phyloP scores from a whole-genome alignment of 2,888 invertebrate genomes.

The Monoplex corrugatus region DNA sequence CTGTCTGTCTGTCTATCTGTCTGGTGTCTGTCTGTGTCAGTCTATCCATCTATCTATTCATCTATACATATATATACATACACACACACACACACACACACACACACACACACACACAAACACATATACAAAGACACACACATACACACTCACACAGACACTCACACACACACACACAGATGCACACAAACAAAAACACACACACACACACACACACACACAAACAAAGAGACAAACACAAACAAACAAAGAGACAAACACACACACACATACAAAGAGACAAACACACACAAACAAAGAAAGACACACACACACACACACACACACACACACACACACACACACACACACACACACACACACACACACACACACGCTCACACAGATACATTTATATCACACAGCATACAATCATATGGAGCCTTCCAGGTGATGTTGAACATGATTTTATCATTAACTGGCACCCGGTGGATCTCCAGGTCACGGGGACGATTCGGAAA shows the following conservation, averaged over 20 bases:
- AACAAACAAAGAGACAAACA: neutral
- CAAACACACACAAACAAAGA: neutral
- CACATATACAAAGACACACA: neutral
- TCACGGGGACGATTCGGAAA: conserved; percentile 28
- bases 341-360: neutral
- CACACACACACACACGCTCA: neutral
- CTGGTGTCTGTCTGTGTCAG: too few relatives aligned
- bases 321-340: neutral
- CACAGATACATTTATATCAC: neutral
- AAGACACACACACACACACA: neutral
- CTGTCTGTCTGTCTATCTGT: too few relatives aligned
- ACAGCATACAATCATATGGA: conserved; percentile 29
- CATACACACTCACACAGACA: neutral
- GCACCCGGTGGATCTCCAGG: neutral
- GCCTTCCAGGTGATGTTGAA: conserved; percentile 44
- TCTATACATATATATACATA: neutral
- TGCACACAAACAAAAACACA: neutral
- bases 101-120: too few relatives aligned
- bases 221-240: neutral
- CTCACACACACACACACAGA: neutral
- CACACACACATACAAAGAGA: neutral
- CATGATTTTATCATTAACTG: neutral
- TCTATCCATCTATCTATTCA: too few relatives aligned
- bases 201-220: neutral
- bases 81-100: neutral